phyloP scores from a whole-genome alignment of 2,797 vertebrate species.

The Sebastiscus albofasciatus region DNA sequence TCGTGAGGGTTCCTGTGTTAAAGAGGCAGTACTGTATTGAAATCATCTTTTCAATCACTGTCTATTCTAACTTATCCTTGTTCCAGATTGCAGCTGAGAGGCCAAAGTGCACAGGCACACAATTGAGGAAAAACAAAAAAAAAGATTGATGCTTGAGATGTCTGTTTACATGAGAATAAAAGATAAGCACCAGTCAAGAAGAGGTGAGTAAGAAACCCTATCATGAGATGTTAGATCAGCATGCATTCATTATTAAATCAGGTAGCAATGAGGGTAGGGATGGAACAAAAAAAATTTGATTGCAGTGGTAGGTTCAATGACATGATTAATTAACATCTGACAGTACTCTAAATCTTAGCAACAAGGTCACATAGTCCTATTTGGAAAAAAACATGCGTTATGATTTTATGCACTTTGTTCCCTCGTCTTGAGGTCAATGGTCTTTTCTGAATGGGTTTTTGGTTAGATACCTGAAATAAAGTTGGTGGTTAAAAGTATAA shows the following conservation, averaged over 20 bases:
- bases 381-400: not conserved
- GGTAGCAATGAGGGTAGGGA: not conserved
- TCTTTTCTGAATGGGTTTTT: not conserved
- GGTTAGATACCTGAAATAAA: not conserved
- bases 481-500: not conserved
- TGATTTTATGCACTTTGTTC: no score
- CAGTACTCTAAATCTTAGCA: not conserved
- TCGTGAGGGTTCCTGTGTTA: not conserved
- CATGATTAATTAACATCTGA: not conserved
- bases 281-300: not conserved
- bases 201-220: not conserved
- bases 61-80: not conserved
- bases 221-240: not conserved
- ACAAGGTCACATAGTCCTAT: not conserved
- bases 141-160: not conserved
- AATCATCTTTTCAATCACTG: slow-evolving; percentile 21
- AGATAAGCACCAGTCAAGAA: slow-evolving; percentile 2
- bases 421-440: not conserved
- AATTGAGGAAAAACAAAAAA: not conserved
- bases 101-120: not conserved
- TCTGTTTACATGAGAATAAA: slow-evolving; percentile 10
- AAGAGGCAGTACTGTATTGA: slow-evolving; percentile 1
- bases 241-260: not conserved
- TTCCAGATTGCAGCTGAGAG: not conserved
- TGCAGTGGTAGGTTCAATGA: no score